phyloP scores from a whole-genome alignment of 2,113 vertebrate species.

The Paraplagusia blochii region DNA sequence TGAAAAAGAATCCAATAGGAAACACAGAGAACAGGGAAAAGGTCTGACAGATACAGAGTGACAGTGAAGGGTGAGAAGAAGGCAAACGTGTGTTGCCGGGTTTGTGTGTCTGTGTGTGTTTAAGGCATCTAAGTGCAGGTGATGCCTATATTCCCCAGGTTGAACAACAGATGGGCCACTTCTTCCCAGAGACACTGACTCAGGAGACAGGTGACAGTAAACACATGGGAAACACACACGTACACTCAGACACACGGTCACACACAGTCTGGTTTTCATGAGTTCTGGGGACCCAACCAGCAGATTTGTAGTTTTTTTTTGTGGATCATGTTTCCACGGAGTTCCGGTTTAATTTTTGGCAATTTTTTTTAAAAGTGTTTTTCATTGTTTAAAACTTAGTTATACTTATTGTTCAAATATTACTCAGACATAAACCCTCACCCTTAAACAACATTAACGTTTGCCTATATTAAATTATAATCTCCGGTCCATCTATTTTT shows the following conservation, averaged over 20 bases:
- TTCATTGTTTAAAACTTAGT: no score
- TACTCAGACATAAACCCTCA: no score
- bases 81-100: slow-evolving; percentile 14
- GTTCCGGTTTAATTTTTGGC: no score
- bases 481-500: no score
- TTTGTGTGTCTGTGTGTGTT: slow-evolving; percentile 20
- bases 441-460: no score
- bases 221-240: slow-evolving; percentile 15
- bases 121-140: slow-evolving; percentile 40
- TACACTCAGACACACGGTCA: not conserved
- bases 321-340: no score
- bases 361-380: no score
- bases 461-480: no score
- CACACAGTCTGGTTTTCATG: not conserved
- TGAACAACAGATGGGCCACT: slow-evolving; percentile 61
- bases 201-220: slow-evolving; percentile 52
- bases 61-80: slow-evolving; percentile 22
- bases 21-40: slow-evolving; percentile 10
- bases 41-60: slow-evolving; percentile 33
- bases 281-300: no score
- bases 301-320: no score
- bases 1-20: slow-evolving; percentile 20
- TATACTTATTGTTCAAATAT: no score
- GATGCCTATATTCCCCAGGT: slow-evolving; percentile 44
- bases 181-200: slow-evolving; percentile 53